These are phyloP conservation scores for Augochlorella aurata DNA, from an alignment of 2,888 invertebrate genomes.

Conservation along the genomic window DNA sequence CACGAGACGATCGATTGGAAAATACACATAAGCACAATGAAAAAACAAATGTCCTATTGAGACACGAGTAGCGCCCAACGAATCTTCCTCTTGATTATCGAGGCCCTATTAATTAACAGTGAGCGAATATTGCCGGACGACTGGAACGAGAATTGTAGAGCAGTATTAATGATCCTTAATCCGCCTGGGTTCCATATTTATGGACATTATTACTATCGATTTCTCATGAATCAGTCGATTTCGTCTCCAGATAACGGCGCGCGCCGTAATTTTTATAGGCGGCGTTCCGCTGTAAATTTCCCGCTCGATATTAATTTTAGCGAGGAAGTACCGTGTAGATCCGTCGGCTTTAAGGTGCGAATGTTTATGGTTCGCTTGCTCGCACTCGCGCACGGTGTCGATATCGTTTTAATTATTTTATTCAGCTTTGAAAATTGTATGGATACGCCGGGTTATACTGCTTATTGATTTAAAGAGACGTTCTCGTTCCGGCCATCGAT, in stretches of 20 bases:
- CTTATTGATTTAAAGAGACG: background rate
- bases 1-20: conserved; percentile 9
- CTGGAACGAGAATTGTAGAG: conserved; percentile 36
- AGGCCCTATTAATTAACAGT: conserved; percentile 46
- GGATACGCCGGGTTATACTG: background rate
- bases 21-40: conserved; percentile 21
- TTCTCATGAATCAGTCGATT: conserved; percentile 33
- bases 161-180: conserved; percentile 41
- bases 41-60: conserved; percentile 15
- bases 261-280: conserved; percentile 39
- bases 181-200: conserved; percentile 33
- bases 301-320: conserved; percentile 31
- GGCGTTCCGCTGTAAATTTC: conserved; percentile 21
- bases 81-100: conserved; percentile 46
- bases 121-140: conserved; percentile 25
- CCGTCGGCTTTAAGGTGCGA: conserved; percentile 17
- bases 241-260: conserved; percentile 22
- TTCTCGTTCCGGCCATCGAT: background rate
- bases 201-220: conserved; percentile 41
- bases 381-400: background rate
- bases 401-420: conserved; percentile 21
- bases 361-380: conserved; percentile 25
- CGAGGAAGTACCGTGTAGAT: background rate
- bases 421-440: background rate
- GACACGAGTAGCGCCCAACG: conserved; percentile 20